Percentiles rank a stretch among this genome's conserved stretches.
phyloP scores from a whole-genome alignment of 2,888 invertebrate species.

The Eudemis profundana region DNA sequence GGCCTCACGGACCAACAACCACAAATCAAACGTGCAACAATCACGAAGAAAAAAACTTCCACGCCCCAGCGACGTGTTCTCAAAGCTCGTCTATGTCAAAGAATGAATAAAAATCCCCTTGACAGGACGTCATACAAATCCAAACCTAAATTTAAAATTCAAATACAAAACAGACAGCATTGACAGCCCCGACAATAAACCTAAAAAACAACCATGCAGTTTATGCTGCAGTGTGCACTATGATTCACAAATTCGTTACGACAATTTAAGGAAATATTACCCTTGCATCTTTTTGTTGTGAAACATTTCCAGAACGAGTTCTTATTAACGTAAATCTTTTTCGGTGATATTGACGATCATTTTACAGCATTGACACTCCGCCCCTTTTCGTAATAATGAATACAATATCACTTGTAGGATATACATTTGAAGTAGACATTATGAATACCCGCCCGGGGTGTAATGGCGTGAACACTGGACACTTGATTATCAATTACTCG shows the following conservation, averaged over 20 bases:
- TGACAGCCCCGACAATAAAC: no score
- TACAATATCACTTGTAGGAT: constrained; percentile 9
- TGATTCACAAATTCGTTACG: constrained; percentile 8
- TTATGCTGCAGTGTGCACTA: constrained; percentile 10
- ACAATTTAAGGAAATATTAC: constrained; percentile 10
- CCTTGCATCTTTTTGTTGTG: constrained; percentile 17
- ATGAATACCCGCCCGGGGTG: constrained; percentile 5
- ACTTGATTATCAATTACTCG: background rate
- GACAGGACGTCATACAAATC: no score
- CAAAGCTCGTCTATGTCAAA: no score
- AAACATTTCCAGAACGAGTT: constrained; percentile 25
- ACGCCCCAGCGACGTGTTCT: no score
- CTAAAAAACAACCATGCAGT: no score
- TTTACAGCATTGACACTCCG: constrained; percentile 10
- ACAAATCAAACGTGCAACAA: no score
- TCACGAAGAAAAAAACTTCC: no score
- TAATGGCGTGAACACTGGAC: constrained; percentile 11
- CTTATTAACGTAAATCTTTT: constrained; percentile 16
- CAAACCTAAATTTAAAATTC: no score
- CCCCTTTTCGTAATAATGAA: constrained; percentile 8
- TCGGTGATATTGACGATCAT: constrained; percentile 14
- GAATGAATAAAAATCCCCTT: no score
- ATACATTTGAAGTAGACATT: constrained; percentile 10
- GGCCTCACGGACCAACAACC: no score
- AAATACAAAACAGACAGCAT: no score